These are phyloP conservation scores for Temnothorax ravouxi DNA, from an alignment of 2,888 invertebrate genomes.

Conservation along the genomic window DNA sequence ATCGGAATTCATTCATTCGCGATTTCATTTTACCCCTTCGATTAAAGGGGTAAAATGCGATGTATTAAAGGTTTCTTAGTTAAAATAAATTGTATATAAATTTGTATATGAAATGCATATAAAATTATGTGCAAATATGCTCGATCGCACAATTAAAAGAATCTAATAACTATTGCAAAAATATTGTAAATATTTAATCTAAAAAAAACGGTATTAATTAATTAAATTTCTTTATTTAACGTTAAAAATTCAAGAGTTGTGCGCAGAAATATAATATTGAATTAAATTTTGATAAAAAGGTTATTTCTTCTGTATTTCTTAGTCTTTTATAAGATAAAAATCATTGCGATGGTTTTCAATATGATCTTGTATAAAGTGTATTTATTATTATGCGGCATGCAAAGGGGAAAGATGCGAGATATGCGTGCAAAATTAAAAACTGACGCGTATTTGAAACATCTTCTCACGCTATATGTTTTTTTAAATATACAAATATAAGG, in stretches of 20 bases:
- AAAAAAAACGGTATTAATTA: not conserved
- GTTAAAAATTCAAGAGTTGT: not conserved
- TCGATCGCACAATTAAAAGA: not conserved
- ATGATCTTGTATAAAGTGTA: not conserved
- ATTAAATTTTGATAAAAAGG: not conserved
- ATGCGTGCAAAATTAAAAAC: not conserved
- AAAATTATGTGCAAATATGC: not conserved
- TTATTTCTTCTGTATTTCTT: not conserved
- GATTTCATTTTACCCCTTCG: not conserved
- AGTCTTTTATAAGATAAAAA: not conserved
- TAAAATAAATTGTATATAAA: not conserved
- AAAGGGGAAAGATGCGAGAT: not conserved
- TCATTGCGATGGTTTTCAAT: not conserved
- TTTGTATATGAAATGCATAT: not conserved
- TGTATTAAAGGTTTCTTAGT: not conserved
- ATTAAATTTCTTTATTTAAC: not conserved
- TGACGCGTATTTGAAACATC: not conserved
- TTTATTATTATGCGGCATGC: not conserved
- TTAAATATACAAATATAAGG: constrained; percentile 26
- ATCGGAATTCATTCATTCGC: not conserved
- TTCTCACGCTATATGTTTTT: not conserved
- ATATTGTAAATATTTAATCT: not conserved
- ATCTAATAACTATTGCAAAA: not conserved
- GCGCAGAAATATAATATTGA: not conserved
- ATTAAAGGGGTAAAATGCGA: too few species aligned